Percentiles rank a stretch among this genome's conserved stretches.
phyloP scores from a whole-genome alignment of 2,113 vertebrate species.

The Microtus pennsylvanicus region DNA sequence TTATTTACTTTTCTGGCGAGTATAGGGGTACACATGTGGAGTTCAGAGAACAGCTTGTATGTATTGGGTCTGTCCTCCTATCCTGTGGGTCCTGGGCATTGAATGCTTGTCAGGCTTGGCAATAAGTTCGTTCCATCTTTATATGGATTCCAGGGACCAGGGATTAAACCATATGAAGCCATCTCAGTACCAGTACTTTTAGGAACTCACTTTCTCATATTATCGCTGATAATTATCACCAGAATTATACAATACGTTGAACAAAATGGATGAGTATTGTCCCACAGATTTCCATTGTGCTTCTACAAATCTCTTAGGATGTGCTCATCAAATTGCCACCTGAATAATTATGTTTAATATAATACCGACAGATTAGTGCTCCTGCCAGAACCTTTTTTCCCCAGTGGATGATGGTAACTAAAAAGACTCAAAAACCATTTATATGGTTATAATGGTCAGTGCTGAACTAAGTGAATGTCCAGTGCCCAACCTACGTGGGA shows the following conservation, averaged over 20 bases:
- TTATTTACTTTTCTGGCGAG: neutral
- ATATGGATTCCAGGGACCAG: neutral
- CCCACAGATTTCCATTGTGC: neutral
- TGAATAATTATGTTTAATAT: neutral
- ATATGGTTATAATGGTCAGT: too few relatives aligned
- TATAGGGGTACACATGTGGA: neutral
- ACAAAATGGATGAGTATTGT: neutral
- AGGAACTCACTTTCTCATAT: neutral
- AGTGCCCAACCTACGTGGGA: neutral
- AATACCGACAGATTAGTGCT: neutral
- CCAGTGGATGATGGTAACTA: neutral
- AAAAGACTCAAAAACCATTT: neutral
- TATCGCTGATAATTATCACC: neutral
- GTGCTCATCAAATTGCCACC: neutral
- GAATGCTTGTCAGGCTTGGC: neutral
- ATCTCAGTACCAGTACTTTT: neutral
- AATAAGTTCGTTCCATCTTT: neutral
- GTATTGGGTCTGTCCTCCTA: neutral
- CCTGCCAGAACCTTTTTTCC: neutral
- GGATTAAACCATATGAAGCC: neutral
- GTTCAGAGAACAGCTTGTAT: neutral
- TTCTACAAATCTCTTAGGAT: neutral
- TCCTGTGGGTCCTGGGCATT: neutral
- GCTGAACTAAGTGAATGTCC: neutral
- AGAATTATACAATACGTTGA: neutral